Evolutionary conservation across 37 sponge, comb jelly and placozoan species (phyloP).

Genomic region (Chondrilla cf. caribensis): DNA sequence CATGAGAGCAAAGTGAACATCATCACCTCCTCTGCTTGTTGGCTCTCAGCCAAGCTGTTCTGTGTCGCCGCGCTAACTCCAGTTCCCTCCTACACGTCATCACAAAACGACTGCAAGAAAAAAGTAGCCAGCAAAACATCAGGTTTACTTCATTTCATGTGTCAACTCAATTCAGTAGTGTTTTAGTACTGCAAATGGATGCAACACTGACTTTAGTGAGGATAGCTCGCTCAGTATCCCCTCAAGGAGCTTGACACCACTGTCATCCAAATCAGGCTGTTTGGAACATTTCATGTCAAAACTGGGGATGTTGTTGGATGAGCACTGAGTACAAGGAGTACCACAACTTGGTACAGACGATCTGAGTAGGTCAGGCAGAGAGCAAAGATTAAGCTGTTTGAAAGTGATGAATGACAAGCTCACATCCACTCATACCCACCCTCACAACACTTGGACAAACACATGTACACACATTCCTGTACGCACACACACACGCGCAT

Average conservation of each 20-base stretch:
- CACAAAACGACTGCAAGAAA: slow-evolving; percentile 50
- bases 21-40: neutral
- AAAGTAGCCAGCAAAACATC: too few relatives aligned
- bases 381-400: too few relatives aligned
- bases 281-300: neutral
- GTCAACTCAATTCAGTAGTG: too few relatives aligned
- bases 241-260: slow-evolving; percentile 23
- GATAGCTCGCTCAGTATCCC: slow-evolving; percentile 61
- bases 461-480: neutral
- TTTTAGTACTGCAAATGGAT: too few relatives aligned
- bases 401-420: too few relatives aligned
- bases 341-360: too few relatives aligned
- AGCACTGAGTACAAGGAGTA: too few relatives aligned
- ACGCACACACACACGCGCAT: slow-evolving; percentile 20
- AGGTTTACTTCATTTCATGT: too few relatives aligned
- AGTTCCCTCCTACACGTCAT: slow-evolving; percentile 59
- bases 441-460: neutral
- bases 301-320: too few relatives aligned
- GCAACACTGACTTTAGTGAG: slow-evolving; percentile 46
- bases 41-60: slow-evolving; percentile 28
- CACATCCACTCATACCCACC: neutral
- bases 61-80: slow-evolving; percentile 36
- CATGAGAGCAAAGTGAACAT: neutral
- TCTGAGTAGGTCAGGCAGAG: too few relatives aligned
- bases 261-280: neutral